Evolutionary conservation across 2,113 vertebrate species (phyloP), one percentile per base, ranked within the genome.

Genomic region (Centropus bengalensis): DNA sequence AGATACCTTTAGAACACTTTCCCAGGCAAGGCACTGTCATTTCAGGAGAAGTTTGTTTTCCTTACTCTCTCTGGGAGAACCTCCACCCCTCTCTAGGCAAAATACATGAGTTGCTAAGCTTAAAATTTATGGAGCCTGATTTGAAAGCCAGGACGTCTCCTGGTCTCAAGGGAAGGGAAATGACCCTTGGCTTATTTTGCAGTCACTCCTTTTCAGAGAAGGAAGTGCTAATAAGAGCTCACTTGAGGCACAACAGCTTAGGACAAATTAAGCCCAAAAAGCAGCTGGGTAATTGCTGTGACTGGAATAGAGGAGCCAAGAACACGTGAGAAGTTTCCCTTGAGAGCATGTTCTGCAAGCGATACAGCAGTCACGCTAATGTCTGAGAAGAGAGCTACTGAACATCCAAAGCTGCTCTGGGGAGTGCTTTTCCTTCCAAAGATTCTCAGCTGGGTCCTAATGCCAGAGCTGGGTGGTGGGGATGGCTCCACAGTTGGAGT

Each of bases 161-260:
- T 52, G 80, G 56, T 75, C 82, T 93, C 93, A 81, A 88, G 94
- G 77, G 91, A 96, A 94, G 60, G 93, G 94, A 97, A 96, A 95
- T 96, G 86, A 93, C 93, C 90, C 69, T 91, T 97, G 91, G 91
- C 91, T 94, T 90, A 83, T 94, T 88, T 94, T 94, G 80, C 93
- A 96, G 95, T 88, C 88, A 88, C 86, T 94, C 86, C 44, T 95
- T 96, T 93, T 84, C 58, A 74, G 82, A 91, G 88, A 93, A 94
- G 94, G 93, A 96, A 96, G 88, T 84, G 88, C 89, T 91, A 94
- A 92, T 86, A 95, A 92, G 56, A 0, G 0, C 60, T 96, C 82
- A 86, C 60, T 93, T 86, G 91, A 94, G 76, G 76, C 60, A 91
- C 64, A 91, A 32, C 96, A 86, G 54, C 70, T 88, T 84, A 90